Conservation (phyloP, 2,888 invertebrate species). For the Magallana nippona region DNA sequence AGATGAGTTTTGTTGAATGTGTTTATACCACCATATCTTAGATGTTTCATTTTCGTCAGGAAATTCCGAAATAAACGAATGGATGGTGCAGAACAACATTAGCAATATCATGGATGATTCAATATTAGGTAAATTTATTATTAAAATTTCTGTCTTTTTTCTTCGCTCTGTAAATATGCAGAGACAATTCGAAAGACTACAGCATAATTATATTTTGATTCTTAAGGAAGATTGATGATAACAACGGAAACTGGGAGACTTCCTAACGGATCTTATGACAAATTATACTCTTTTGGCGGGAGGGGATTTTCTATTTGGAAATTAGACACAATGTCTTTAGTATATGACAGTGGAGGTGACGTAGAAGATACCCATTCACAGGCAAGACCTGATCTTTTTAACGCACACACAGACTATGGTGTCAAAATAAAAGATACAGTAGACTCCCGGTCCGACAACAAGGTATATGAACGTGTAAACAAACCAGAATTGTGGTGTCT, state of each 20-base stretch:
- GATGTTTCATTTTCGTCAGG: conserved; percentile 16
- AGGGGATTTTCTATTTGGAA: conserved; percentile 62
- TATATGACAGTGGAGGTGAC: conserved; percentile 63
- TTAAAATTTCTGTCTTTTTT: not conserved
- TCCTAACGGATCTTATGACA: conserved; percentile 54
- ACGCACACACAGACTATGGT: conserved; percentile 46
- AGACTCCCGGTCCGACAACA: conserved; percentile 64
- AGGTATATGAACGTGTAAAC: conserved; percentile 52
- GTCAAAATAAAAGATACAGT: conserved; percentile 44
- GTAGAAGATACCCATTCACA: conserved; percentile 51
- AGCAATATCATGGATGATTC: conserved; percentile 15
- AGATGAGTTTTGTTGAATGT: too few relatives aligned
- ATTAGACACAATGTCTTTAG: conserved; percentile 55
- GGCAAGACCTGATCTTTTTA: conserved; percentile 57
- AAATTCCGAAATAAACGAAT: conserved; percentile 6
- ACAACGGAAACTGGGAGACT: conserved; percentile 55
- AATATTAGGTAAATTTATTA: conserved; percentile 31
- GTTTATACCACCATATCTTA: not conserved
- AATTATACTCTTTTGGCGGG: conserved; percentile 61
- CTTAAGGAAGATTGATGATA: conserved; percentile 61
- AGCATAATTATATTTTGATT: not conserved
- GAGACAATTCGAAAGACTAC: not conserved
- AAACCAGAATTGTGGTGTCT: not conserved
- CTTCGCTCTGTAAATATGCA: not conserved
- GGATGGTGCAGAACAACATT: conserved; percentile 35